Conservation (phyloP, 1,140 invertebrate species). For the Atopsyche davidsoni region DNA sequence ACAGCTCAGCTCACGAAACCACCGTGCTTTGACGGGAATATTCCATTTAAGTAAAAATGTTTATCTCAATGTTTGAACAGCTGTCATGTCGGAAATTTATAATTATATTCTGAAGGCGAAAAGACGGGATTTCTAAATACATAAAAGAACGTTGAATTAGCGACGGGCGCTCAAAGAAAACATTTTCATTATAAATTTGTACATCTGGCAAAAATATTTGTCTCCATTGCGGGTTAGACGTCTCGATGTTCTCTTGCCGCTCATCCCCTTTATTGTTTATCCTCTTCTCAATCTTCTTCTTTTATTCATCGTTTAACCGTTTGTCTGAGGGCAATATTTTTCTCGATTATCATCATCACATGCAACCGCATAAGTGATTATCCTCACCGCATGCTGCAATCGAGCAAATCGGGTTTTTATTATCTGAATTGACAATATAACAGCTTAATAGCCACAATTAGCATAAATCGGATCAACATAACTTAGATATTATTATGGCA, state of each 20-base stretch:
- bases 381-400: too few species aligned
- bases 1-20: slow-evolving; percentile 28
- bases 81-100: slow-evolving; percentile 30
- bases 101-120: slow-evolving; percentile 26
- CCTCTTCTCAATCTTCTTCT: too few species aligned
- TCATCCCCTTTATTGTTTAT: too few species aligned
- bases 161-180: slow-evolving; percentile 19
- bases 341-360: too few species aligned
- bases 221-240: background rate
- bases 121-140: slow-evolving; percentile 25
- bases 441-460: too few species aligned
- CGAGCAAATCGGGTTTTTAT: too few species aligned
- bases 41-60: slow-evolving; percentile 29
- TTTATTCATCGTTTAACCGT: too few species aligned
- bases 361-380: too few species aligned
- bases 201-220: slow-evolving; percentile 3
- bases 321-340: too few species aligned
- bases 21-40: slow-evolving; percentile 3
- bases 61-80: slow-evolving; percentile 30
- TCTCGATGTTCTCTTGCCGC: background rate
- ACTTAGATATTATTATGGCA: too few species aligned
- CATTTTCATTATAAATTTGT: slow-evolving; percentile 23
- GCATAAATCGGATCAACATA: too few species aligned
- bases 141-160: slow-evolving; percentile 28
- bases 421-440: too few species aligned